Evolutionary conservation across 2,888 invertebrate genomes (phyloP), one percentile per base, ranked within the genome.

Genomic region (Volucella bombylans): DNA sequence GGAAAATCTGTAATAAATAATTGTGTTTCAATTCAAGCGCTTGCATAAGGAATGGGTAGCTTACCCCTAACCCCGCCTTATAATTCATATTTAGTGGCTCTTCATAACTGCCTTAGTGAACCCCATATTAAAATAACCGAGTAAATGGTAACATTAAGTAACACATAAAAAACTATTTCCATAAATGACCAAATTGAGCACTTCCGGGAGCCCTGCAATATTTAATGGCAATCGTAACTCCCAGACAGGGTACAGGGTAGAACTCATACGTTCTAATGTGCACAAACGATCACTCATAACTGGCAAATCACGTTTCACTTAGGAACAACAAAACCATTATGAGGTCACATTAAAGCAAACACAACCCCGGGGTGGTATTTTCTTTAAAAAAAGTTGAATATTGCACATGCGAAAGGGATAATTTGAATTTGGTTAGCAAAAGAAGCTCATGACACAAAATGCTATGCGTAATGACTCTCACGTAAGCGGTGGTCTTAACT

Each of bases 381-480:
- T 12, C 18, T 45, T 62, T 52, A 39, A 23, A 18, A 62, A 62
- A 62, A 31, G 38, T 62, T 45, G 54, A 12, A 62, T 47, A 62
- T 62, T 31, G 31, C 31, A 62, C 72, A 72, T 47, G n/a, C 38
- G 14, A 2, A 23, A 23, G 2, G 18, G 31, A n/a, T 47, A 62
- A 45, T 38, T 47, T 72, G 72, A 72, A 72, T 72, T 72, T 72
- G 64, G 72, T 62, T 72, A 62, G 54, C 45, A 15, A 11, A 11
- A 72, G 47, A 15, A 39, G 45, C 39, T 41, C 10, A 6, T 6
- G 38, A 15, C 4, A 38, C 55, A 31, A 6, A 18, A 12, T 31
- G 50, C 14, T 6, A 31, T 61, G 61, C 41, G 50, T 50, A 54
- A 72, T 54, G 62, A 62, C 31, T 15, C 45, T 54, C 52, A 72